A percentile compares a stretch with the other conserved stretches of the same genome.
Evolutionary conservation across 1,140 invertebrate genomes (phyloP).

Genomic region (Procambarus clarkii): DNA sequence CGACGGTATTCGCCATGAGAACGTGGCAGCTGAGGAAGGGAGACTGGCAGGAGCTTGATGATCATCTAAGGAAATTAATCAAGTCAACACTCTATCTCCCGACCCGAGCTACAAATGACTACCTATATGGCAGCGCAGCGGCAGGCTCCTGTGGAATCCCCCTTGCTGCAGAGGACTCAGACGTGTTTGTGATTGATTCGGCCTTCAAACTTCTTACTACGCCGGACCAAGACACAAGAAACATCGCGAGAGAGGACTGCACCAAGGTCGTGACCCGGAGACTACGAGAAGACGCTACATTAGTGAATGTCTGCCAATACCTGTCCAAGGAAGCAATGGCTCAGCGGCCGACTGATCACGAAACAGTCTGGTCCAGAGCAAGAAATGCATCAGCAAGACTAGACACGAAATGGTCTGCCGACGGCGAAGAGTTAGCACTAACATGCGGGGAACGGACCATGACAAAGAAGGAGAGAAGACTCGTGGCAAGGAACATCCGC

Average conservation of each 20-base stretch:
- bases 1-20: not conserved
- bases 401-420: no score
- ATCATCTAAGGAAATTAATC: not conserved
- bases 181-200: conserved; percentile 57
- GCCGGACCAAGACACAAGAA: not conserved
- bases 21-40: not conserved
- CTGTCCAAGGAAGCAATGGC: no score
- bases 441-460: no score
- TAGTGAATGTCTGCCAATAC: no score
- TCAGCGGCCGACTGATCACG: no score
- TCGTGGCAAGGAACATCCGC: no score
- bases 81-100: conserved; percentile 23
- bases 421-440: no score
- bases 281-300: not conserved
- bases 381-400: no score
- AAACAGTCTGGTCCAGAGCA: no score
- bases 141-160: conserved; percentile 58
- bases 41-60: not conserved
- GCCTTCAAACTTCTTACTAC: conserved; percentile 69
- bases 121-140: conserved; percentile 38
- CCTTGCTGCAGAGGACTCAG: conserved; percentile 55
- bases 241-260: not conserved
- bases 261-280: not conserved
- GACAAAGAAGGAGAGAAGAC: no score
- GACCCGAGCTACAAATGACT: conserved; percentile 26